These are phyloP conservation scores for Pontoporia blainvillei DNA, from an alignment of 2,113 vertebrate species.

Conservation along the genomic window DNA sequence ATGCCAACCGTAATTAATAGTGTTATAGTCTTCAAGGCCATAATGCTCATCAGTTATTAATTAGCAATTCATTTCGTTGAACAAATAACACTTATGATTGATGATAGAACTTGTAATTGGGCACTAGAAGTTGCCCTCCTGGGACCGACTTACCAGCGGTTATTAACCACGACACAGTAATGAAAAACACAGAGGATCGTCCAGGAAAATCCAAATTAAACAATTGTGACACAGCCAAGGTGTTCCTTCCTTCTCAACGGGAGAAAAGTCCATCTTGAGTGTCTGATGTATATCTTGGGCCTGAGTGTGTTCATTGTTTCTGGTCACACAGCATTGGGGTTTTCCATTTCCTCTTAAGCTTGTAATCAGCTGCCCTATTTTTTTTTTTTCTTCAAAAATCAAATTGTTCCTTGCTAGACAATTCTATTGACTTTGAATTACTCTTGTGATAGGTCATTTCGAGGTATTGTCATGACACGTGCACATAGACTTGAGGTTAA, in stretches of 20 bases:
- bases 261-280: slow-evolving; percentile 47
- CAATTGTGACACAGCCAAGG: slow-evolving; percentile 78
- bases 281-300: background rate
- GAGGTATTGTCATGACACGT: background rate
- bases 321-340: background rate
- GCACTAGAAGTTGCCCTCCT: slow-evolving; percentile 89
- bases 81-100: slow-evolving; percentile 99
- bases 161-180: slow-evolving; percentile 88
- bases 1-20: slow-evolving; percentile 97
- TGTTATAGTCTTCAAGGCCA: slow-evolving; percentile 95
- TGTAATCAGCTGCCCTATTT: slow-evolving; percentile 25
- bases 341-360: slow-evolving; percentile 53
- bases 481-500: background rate
- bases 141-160: slow-evolving; percentile 89
- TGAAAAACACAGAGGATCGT: slow-evolving; percentile 78
- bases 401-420: slow-evolving; percentile 43
- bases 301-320: slow-evolving; percentile 46
- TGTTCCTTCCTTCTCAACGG: slow-evolving; percentile 62
- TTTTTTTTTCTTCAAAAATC: background rate
- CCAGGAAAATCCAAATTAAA: slow-evolving; percentile 78
- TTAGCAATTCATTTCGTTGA: slow-evolving; percentile 99
- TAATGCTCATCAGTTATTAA: slow-evolving; percentile 99
- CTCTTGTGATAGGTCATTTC: slow-evolving; percentile 66
- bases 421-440: slow-evolving; percentile 59
- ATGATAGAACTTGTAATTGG: slow-evolving; percentile 99